phyloP scores from a whole-genome alignment of 2,888 invertebrate genomes.

The Bruchidius siliquastri region DNA sequence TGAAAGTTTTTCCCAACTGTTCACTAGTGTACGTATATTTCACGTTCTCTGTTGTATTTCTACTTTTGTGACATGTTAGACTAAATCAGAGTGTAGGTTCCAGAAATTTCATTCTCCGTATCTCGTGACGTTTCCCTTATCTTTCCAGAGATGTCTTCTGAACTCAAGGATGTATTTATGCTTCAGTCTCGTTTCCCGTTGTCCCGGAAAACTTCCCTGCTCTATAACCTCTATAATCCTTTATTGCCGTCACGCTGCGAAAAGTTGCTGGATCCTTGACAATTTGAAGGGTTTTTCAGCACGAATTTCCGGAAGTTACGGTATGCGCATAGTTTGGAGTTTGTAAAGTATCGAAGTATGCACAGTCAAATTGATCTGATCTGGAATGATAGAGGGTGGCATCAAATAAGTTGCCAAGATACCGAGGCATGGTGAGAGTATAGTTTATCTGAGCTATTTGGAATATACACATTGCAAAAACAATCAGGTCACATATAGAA shows the following conservation, averaged over 20 bases:
- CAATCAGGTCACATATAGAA: no score
- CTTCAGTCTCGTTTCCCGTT: not conserved
- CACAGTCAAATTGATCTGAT: not conserved
- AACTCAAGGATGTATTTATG: not conserved
- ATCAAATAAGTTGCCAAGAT: not conserved
- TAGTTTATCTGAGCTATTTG: no score
- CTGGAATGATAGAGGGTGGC: not conserved
- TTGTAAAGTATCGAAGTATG: not conserved
- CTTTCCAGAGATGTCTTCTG: no score
- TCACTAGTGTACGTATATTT: no score
- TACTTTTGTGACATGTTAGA: no score
- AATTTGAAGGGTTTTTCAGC: not conserved
- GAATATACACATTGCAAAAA: no score
- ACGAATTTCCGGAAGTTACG: not conserved
- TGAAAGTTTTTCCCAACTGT: no score
- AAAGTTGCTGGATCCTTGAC: not conserved
- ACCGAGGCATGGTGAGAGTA: not conserved
- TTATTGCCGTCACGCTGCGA: not conserved
- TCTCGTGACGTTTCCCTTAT: not conserved
- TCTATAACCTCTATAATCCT: not conserved
- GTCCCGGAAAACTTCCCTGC: not conserved
- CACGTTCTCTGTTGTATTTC: no score
- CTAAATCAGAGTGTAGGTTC: not conserved
- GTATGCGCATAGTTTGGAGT: not conserved
- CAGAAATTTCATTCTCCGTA: not conserved